Evolutionary conservation across 2,888 invertebrate genomes (phyloP).

Genomic region (Hirtodrosophila duncani): DNA sequence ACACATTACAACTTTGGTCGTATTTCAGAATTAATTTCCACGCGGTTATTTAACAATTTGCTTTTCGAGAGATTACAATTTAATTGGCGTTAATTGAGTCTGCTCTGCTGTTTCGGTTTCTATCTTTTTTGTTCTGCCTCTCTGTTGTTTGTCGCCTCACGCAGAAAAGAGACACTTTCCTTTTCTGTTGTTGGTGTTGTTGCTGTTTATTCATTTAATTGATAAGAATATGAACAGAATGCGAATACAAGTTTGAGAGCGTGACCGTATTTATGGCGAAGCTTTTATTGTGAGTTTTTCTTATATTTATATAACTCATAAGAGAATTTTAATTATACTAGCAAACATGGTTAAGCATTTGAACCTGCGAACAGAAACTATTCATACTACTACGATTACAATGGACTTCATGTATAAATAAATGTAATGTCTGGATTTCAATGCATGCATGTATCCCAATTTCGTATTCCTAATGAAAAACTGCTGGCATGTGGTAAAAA

Average conservation of each 20-base stretch:
- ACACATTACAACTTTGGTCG: conserved; percentile 12
- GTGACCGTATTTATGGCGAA: conserved; percentile 7
- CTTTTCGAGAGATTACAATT: conserved; percentile 45
- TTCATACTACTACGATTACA: too few relatives aligned
- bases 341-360: too few relatives aligned
- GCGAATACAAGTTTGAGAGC: conserved; percentile 1
- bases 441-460: too few relatives aligned
- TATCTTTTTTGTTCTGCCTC: conserved; percentile 19
- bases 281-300: not conserved
- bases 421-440: too few relatives aligned
- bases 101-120: conserved; percentile 26
- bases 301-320: not conserved
- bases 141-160: conserved; percentile 15
- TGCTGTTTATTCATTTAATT: conserved; percentile 53
- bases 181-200: conserved; percentile 16
- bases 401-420: too few relatives aligned
- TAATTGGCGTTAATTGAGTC: conserved; percentile 69
- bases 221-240: conserved; percentile 49
- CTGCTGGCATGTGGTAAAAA: too few relatives aligned
- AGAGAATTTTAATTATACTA: too few relatives aligned
- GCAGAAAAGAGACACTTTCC: conserved; percentile 4
- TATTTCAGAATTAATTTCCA: conserved; percentile 40
- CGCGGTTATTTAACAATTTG: conserved; percentile 58
- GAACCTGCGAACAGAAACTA: too few relatives aligned
- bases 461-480: too few relatives aligned